phyloP scores from a whole-genome alignment of 2,888 invertebrate genomes.

The Cinara cedri region DNA sequence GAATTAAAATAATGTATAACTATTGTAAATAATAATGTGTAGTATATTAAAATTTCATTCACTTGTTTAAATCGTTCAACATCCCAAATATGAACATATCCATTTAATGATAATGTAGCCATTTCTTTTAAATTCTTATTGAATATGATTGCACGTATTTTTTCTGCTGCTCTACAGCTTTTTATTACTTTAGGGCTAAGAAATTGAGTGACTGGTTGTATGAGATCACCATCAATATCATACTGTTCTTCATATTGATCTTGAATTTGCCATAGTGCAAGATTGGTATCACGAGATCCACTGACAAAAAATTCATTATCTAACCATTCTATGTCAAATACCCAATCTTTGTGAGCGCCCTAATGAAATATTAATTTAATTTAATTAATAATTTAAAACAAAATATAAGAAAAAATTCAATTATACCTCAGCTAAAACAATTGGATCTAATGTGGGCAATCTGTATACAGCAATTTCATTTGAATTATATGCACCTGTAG shows the following conservation, averaged over 20 bases:
- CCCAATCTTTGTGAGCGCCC: constrained; percentile 88
- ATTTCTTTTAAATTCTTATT: constrained; percentile 86
- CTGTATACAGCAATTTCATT: constrained; percentile 90
- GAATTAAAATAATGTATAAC: too few species aligned
- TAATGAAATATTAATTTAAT: constrained; percentile 60
- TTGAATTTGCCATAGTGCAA: constrained; percentile 84
- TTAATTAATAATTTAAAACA: background rate
- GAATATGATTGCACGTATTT: constrained; percentile 84
- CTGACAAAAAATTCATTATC: constrained; percentile 95
- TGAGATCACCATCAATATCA: constrained; percentile 64
- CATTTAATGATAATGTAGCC: constrained; percentile 88
- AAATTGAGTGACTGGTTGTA: constrained; percentile 63
- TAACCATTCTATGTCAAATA: constrained; percentile 92
- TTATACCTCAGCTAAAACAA: constrained; percentile 88
- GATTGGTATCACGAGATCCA: constrained; percentile 87
- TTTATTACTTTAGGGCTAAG: constrained; percentile 75
- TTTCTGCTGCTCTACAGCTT: constrained; percentile 79
- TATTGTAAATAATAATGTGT: too few species aligned
- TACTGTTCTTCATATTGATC: constrained; percentile 65
- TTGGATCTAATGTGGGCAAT: constrained; percentile 90
- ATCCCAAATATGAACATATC: constrained; percentile 92
- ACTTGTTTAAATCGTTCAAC: constrained; percentile 85
- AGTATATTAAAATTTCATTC: constrained; percentile 40
- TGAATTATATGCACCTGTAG: constrained; percentile 90
- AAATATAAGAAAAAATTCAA: background rate